phyloP scores from a whole-genome alignment of 2,888 invertebrate genomes.

The Rotaria magnacalcarata region DNA sequence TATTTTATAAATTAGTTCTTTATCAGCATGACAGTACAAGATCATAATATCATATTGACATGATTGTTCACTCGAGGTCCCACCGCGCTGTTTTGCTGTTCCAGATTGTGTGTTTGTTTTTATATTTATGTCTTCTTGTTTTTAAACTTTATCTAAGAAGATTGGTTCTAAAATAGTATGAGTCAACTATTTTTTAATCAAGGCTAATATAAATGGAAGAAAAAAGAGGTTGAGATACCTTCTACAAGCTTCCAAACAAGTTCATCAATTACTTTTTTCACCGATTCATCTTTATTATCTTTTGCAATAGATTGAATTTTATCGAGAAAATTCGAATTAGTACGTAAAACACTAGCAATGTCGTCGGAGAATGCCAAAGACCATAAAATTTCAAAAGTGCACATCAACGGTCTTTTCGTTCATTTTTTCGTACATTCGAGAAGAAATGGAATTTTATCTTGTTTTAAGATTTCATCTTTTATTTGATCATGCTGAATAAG shows the following conservation, averaged over 20 bases:
- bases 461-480: background rate
- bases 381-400: background rate
- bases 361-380: background rate
- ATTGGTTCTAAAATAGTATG: background rate
- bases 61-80: too few relatives aligned
- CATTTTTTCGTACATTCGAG: background rate
- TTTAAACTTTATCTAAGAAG: background rate
- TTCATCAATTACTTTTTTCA: background rate
- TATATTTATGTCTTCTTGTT: background rate
- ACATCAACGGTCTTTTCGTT: background rate
- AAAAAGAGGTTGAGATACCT: background rate
- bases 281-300: background rate
- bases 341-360: background rate
- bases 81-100: background rate
- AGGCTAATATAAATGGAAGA: too few relatives aligned
- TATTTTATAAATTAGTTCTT: background rate
- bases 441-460: background rate
- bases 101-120: background rate
- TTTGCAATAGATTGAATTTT: background rate
- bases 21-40: background rate
- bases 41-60: slow-evolving; percentile 36
- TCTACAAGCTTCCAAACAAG: background rate
- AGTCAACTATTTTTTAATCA: background rate
- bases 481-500: background rate
- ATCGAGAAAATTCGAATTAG: background rate